Evolutionary conservation across 2,888 invertebrate genomes (phyloP).

Genomic region (Heliconius charithonia): DNA sequence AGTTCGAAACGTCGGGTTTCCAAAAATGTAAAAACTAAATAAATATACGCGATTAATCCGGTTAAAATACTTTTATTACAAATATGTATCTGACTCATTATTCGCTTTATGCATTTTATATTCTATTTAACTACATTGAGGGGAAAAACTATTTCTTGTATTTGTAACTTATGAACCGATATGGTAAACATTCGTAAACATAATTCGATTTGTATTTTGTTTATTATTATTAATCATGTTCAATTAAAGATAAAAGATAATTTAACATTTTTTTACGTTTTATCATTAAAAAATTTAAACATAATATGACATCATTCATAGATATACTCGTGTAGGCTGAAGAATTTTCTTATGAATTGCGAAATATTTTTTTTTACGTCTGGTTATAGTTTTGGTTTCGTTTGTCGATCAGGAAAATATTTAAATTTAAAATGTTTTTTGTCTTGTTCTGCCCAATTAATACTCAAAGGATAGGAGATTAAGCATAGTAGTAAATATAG

Average conservation of each 20-base stretch:
- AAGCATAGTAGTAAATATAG: no score
- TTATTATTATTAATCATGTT: background rate
- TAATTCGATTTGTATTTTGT: background rate
- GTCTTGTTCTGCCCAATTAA: no score
- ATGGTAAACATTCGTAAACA: background rate
- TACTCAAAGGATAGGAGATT: no score
- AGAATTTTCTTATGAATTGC: background rate
- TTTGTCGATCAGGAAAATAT: no score
- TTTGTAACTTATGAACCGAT: background rate
- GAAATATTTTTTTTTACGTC: no score
- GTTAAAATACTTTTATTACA: no score
- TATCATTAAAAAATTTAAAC: constrained; percentile 8
- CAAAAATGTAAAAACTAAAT: no score
- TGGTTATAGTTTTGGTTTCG: no score
- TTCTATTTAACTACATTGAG: background rate
- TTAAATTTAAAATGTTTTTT: no score
- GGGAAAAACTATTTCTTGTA: constrained; percentile 9
- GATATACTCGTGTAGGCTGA: background rate
- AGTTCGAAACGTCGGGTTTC: no score
- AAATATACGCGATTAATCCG: no score
- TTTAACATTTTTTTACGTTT: background rate
- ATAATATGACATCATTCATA: background rate
- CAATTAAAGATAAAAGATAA: constrained; percentile 2
- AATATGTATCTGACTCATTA: no score
- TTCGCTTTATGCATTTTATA: background rate